Evolutionary conservation across 2,113 vertebrate species (phyloP).

Genomic region (Leptocoma aspasia): DNA sequence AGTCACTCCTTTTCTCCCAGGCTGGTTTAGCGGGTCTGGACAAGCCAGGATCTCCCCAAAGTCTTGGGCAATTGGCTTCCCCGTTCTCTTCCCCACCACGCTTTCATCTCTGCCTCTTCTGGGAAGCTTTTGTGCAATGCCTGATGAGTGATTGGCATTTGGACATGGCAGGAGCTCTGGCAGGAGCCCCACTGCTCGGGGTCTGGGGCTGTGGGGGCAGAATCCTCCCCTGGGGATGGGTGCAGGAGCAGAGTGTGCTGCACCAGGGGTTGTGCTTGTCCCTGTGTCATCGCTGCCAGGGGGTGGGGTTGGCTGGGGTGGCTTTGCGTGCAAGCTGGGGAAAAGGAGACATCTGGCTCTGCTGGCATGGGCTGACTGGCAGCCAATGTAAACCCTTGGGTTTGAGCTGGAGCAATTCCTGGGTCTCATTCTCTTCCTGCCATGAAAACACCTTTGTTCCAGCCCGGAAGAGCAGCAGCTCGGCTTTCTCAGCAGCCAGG

Average conservation of each 20-base stretch:
- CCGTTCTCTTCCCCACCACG: fast-evolving
- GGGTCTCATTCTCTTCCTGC: not conserved
- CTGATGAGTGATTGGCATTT: not conserved
- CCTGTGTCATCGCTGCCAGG: not conserved
- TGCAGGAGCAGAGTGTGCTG: not conserved
- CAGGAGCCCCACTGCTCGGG: not conserved
- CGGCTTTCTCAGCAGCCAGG: not conserved
- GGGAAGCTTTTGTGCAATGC: not conserved
- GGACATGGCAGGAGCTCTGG: not conserved
- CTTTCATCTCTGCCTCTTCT: not conserved
- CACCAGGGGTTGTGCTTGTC: not conserved
- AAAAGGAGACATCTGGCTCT: not conserved
- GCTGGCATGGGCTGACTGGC: not conserved
- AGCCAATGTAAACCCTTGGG: constrained; percentile 17
- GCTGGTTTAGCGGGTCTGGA: not conserved
- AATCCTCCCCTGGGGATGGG: not conserved
- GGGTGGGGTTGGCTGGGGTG: not conserved
- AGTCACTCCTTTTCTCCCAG: not conserved
- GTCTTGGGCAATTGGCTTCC: not conserved
- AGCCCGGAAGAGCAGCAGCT: not conserved
- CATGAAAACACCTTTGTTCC: not conserved
- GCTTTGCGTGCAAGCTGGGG: not conserved
- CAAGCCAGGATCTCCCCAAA: not conserved
- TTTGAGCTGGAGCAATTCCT: not conserved
- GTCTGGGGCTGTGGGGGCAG: not conserved